phyloP scores from a whole-genome alignment of 2,113 vertebrate genomes.

The Malaclemys terrapin region DNA sequence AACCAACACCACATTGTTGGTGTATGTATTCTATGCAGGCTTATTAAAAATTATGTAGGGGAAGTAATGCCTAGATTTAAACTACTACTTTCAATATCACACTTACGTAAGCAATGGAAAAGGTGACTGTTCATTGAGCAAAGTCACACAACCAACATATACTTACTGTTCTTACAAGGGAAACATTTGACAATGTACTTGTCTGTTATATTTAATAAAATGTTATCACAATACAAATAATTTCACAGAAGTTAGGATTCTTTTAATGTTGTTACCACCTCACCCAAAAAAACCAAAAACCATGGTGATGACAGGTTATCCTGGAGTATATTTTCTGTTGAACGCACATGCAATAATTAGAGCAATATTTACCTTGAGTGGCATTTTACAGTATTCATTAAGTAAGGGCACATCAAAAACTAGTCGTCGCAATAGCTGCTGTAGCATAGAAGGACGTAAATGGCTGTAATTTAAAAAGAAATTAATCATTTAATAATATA shows the following conservation, averaged over 20 bases:
- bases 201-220: background rate
- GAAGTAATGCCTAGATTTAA: background rate
- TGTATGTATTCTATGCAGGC: background rate
- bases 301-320: background rate
- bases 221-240: background rate
- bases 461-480: conserved; percentile 79
- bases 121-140: background rate
- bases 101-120: background rate
- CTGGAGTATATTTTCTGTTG: background rate
- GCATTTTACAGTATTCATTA: conserved; percentile 98
- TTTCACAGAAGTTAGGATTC: background rate
- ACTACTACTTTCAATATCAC: background rate
- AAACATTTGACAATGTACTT: background rate
- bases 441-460: conserved; percentile 96
- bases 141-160: background rate
- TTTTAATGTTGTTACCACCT: background rate
- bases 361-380: conserved; percentile 90
- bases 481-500: background rate
- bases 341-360: background rate
- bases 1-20: background rate
- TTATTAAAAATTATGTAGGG: background rate
- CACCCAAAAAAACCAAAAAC: background rate
- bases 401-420: conserved; percentile 98
- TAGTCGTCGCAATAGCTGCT: conserved; percentile 93
- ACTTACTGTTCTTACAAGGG: background rate